phyloP scores from a whole-genome alignment of 1,140 invertebrate species.

The Caerostris extrusa region DNA sequence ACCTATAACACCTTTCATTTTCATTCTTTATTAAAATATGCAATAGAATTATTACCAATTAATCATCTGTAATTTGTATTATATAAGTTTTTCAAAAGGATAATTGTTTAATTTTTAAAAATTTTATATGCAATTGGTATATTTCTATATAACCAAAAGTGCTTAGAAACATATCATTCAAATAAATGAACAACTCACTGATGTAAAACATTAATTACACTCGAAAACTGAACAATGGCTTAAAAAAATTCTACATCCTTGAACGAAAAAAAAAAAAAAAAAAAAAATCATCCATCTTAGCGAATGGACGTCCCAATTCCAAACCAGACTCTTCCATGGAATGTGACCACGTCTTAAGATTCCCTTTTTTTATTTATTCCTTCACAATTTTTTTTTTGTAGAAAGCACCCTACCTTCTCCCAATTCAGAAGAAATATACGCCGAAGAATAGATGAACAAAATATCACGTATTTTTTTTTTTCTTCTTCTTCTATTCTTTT shows the following conservation, averaged over 20 bases:
- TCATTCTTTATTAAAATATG: no score
- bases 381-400: neutral
- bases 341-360: constrained; percentile 49
- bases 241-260: neutral
- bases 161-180: no score
- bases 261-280: neutral
- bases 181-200: neutral
- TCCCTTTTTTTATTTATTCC: neutral
- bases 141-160: no score
- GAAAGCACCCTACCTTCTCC: neutral
- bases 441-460: constrained; percentile 68
- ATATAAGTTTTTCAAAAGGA: no score
- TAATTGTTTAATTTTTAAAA: no score
- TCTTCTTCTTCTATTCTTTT: neutral
- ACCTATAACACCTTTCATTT: no score
- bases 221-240: neutral
- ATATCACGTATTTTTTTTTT: constrained; percentile 58
- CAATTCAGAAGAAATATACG: constrained; percentile 32
- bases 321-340: constrained; percentile 46
- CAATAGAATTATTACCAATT: no score
- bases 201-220: constrained; percentile 8
- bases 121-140: no score
- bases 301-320: constrained; percentile 41
- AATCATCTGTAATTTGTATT: no score
- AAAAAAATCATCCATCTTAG: neutral